Conservation (phyloP, 2,113 vertebrate genomes). For the Damaliscus lunatus region DNA sequence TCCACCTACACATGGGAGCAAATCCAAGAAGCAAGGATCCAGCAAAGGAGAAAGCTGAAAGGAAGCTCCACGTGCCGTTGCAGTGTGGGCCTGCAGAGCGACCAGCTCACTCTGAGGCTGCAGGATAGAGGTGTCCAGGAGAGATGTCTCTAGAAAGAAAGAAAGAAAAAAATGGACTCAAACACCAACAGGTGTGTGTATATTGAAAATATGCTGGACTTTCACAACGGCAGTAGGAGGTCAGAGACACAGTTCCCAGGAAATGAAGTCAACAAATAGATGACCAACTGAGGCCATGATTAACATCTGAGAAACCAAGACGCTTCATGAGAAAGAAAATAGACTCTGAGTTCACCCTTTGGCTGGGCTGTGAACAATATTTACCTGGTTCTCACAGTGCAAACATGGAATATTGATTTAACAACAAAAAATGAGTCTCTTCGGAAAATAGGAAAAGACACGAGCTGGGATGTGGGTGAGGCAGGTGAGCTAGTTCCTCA, state of each 20-base stretch:
- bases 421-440: not conserved
- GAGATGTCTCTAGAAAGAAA: not conserved
- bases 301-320: not conserved
- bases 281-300: not conserved
- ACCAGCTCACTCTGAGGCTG: not conserved
- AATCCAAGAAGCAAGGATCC: not conserved
- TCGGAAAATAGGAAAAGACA: not conserved
- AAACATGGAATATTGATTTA: constrained; percentile 4
- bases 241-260: not conserved
- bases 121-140: not conserved
- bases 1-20: not conserved
- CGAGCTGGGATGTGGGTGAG: not conserved
- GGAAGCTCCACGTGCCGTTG: not conserved
- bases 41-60: not conserved
- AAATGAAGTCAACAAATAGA: not conserved
- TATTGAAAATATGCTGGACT: not conserved
- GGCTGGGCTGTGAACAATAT: not conserved
- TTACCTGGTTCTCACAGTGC: constrained; percentile 4
- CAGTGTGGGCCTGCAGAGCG: not conserved
- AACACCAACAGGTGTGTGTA: no score
- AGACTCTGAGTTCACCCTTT: constrained; percentile 7
- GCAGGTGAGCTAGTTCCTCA: not conserved
- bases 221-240: no score
- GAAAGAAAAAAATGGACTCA: not conserved
- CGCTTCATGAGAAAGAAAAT: not conserved